phyloP scores from a whole-genome alignment of 2,797 vertebrate genomes.

The Martes flavigula region DNA sequence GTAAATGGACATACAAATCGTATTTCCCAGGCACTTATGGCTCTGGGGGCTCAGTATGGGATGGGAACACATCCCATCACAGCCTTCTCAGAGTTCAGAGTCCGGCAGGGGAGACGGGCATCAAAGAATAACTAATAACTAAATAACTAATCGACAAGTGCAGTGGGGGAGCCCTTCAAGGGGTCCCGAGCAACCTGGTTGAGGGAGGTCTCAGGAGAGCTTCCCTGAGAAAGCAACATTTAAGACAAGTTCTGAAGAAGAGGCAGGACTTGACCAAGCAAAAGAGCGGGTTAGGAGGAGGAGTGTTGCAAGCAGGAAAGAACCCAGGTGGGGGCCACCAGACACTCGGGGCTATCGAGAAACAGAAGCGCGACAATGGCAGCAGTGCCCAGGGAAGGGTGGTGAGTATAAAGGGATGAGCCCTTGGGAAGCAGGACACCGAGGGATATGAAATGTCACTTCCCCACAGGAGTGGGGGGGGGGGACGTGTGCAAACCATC shows the following conservation, averaged over 20 bases:
- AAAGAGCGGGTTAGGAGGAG: too few relatives aligned
- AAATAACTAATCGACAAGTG: fast-evolving
- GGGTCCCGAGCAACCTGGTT: fast-evolving
- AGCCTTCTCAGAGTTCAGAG: background rate
- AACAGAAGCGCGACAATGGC: background rate
- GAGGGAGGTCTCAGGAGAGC: background rate
- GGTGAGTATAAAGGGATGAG: fast-evolving
- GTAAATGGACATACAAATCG: too few relatives aligned
- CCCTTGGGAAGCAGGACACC: background rate
- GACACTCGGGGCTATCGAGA: background rate
- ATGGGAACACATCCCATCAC: background rate
- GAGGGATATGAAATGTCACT: fast-evolving
- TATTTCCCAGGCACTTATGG: background rate
- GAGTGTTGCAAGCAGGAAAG: fast-evolving
- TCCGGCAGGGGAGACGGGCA: background rate
- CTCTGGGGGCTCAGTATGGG: background rate
- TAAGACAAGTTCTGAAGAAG: background rate
- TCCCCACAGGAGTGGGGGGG: fast-evolving
- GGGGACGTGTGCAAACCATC: fast-evolving
- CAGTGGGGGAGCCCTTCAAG: background rate
- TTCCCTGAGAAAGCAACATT: background rate
- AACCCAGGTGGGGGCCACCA: fast-evolving
- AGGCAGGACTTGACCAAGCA: background rate
- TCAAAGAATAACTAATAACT: background rate
- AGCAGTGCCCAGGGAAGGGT: fast-evolving